Conservation (phyloP, 2,113 vertebrate species). For the Nymphicus hollandicus region DNA sequence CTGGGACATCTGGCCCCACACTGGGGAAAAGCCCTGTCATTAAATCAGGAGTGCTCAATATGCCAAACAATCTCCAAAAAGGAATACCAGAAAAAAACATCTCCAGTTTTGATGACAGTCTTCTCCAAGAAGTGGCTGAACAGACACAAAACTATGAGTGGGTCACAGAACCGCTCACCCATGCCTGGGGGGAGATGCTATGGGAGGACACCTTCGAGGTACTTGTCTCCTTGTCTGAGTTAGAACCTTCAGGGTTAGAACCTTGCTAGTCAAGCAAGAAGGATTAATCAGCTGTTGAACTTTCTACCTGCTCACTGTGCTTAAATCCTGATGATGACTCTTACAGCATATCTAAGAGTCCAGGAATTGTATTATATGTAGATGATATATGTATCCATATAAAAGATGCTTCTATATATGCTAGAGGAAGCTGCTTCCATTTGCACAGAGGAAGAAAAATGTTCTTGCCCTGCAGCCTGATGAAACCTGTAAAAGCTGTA, state of each 20-base stretch:
- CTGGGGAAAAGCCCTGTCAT: neutral
- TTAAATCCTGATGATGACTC: neutral
- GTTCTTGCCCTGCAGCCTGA: neutral
- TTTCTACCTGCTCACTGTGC: neutral
- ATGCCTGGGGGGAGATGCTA: accelerated
- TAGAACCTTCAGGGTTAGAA: neutral
- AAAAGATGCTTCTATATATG: neutral
- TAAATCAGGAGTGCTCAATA: neutral
- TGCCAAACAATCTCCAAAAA: neutral
- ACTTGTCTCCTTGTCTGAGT: neutral
- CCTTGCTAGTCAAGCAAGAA: neutral
- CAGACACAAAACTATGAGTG: neutral
- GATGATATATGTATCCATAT: neutral
- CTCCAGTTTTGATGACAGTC: neutral
- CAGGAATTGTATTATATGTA: neutral
- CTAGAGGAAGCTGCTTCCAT: neutral
- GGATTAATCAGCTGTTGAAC: neutral
- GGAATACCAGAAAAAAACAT: neutral
- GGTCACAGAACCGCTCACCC: neutral
- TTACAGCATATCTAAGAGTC: neutral
- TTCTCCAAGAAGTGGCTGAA: neutral
- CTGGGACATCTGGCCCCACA: accelerated
- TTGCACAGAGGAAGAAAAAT: neutral
- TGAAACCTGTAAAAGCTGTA: neutral
- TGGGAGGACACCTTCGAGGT: neutral